phyloP scores from a whole-genome alignment of 2,888 invertebrate genomes.

The Nezara viridula region DNA sequence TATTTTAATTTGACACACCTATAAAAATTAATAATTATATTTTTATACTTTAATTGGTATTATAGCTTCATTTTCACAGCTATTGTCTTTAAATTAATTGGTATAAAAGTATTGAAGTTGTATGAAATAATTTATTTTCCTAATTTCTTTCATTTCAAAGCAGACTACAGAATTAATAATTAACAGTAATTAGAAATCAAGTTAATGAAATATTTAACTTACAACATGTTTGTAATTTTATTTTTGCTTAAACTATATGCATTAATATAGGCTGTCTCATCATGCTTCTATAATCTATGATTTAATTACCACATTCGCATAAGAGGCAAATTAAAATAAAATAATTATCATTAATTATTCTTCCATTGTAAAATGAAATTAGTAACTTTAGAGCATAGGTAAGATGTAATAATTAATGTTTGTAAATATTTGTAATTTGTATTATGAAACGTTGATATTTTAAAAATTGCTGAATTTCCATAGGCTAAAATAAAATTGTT shows the following conservation, averaged over 20 bases:
- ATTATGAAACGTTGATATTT: conserved; percentile 3
- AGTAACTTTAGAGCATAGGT: conserved; percentile 33
- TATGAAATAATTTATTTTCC: too few relatives aligned
- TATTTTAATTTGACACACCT: background rate
- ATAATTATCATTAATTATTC: background rate
- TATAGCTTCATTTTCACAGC: too few relatives aligned
- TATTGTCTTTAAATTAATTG: too few relatives aligned
- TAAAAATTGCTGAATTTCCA: conserved; percentile 42
- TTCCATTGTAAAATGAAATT: conserved; percentile 31
- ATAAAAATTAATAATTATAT: too few relatives aligned
- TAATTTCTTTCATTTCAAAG: too few relatives aligned
- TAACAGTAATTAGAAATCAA: background rate
- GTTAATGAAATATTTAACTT: background rate
- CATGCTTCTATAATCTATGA: conserved; percentile 47
- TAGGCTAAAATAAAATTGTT: conserved; percentile 2
- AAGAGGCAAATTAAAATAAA: background rate
- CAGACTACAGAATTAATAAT: too few relatives aligned
- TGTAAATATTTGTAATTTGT: conserved; percentile 41
- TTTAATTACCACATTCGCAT: conserved; percentile 28
- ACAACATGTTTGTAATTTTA: too few relatives aligned
- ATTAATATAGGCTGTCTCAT: background rate
- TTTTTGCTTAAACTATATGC: too few relatives aligned
- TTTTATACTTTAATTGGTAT: too few relatives aligned
- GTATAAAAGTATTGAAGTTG: too few relatives aligned
- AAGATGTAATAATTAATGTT: conserved; percentile 27